These are phyloP conservation scores for Schizaphis graminum DNA, from an alignment of 2,888 invertebrate species.

Conservation along the genomic window DNA sequence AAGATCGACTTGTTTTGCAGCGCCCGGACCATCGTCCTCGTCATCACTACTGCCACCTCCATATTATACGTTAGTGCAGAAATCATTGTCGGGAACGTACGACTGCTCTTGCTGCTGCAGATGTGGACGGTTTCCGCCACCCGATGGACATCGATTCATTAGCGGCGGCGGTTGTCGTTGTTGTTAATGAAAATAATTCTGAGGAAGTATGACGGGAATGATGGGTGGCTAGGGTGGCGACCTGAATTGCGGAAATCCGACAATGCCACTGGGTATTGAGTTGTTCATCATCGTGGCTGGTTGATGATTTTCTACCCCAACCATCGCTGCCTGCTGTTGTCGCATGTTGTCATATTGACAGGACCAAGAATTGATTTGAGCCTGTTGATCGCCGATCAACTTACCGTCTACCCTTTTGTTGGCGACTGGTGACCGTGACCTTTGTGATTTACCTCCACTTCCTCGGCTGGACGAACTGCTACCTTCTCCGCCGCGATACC, in stretches of 20 bases:
- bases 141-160: background rate
- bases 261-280: background rate
- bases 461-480: slow-evolving; percentile 39
- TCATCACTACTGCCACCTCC: background rate
- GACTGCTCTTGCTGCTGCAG: slow-evolving; percentile 6
- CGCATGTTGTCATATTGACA: slow-evolving; percentile 8
- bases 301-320: background rate
- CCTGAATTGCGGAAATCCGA: slow-evolving; percentile 12
- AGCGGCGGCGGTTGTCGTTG: background rate
- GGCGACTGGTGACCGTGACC: slow-evolving; percentile 48
- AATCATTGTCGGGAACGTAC: slow-evolving; percentile 22
- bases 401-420: background rate
- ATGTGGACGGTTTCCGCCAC: background rate
- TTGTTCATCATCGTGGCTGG: background rate
- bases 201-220: background rate
- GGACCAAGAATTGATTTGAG: background rate
- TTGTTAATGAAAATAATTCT: background rate
- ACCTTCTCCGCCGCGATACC: slow-evolving; percentile 45
- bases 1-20: slow-evolving; percentile 68
- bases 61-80: background rate
- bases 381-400: background rate
- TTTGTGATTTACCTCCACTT: slow-evolving; percentile 63
- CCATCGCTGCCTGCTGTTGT: slow-evolving; percentile 10
- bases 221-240: slow-evolving; percentile 32
- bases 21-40: slow-evolving; percentile 71